Evolutionary conservation across 2,113 vertebrate species (phyloP).

Genomic region (Pluvianellus socialis): DNA sequence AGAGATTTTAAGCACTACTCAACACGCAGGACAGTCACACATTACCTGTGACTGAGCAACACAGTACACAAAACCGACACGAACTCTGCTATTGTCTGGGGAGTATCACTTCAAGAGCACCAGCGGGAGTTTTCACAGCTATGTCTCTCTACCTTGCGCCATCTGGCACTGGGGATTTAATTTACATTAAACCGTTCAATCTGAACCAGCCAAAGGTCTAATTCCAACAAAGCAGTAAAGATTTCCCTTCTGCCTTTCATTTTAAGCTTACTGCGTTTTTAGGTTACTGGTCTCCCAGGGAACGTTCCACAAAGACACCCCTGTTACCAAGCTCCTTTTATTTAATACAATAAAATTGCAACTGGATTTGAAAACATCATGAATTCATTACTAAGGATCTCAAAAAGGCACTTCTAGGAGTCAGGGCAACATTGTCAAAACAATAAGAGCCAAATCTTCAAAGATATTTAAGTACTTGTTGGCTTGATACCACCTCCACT

Average conservation of each 20-base stretch:
- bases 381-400: background rate
- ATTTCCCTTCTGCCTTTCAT: background rate
- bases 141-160: background rate
- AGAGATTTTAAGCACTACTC: background rate
- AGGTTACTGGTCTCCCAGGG: background rate
- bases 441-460: background rate
- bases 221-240: background rate
- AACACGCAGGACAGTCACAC: background rate
- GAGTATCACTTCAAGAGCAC: background rate
- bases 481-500: background rate
- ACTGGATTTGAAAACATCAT: background rate
- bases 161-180: slow-evolving; percentile 1
- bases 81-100: background rate
- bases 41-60: background rate
- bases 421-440: background rate
- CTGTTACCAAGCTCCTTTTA: background rate
- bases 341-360: background rate
- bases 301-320: background rate
- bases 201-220: background rate
- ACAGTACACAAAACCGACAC: fast-evolving
- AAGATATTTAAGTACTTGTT: background rate
- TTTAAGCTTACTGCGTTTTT: background rate
- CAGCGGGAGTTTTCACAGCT: background rate
- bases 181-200: slow-evolving; percentile 1
- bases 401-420: background rate